Conservation (phyloP, 2,113 vertebrate species). For the Psammodynastes pulverulentus region DNA sequence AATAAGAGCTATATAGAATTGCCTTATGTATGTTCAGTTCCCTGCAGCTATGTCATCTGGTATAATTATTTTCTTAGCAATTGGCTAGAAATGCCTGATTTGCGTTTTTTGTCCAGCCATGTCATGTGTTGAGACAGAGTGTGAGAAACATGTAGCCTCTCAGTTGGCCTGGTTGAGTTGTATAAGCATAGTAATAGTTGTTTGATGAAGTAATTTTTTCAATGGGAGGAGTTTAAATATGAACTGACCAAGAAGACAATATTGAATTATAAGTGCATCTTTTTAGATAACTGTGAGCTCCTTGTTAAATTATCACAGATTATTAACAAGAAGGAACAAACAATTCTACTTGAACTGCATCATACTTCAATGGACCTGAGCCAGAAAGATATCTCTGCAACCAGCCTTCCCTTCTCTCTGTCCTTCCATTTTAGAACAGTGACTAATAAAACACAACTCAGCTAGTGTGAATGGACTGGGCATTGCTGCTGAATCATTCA, state of each 20-base stretch:
- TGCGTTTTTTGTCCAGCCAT: not conserved
- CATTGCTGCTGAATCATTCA: constrained; percentile 5
- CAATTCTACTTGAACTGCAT: not conserved
- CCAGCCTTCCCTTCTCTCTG: not conserved
- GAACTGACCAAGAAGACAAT: not conserved
- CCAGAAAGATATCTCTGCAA: not conserved
- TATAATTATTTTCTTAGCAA: not conserved
- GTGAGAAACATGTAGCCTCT: not conserved
- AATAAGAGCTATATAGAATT: not conserved
- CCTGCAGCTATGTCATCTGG: not conserved
- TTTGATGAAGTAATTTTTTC: no score
- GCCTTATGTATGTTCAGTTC: not conserved
- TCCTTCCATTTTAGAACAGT: not conserved
- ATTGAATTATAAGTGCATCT: not conserved
- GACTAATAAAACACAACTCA: not conserved
- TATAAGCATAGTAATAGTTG: not conserved
- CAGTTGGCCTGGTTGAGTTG: not conserved
- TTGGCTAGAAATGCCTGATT: not conserved
- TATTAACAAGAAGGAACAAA: not conserved
- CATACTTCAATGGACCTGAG: not conserved
- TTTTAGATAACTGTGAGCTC: not conserved
- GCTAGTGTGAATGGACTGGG: not conserved
- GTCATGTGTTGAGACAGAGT: not conserved
- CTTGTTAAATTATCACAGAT: not conserved
- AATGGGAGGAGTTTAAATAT: not conserved